A percentile compares a stretch with the other conserved stretches of the same genome.
Evolutionary conservation across 2,797 vertebrate species (phyloP).

Genomic region (Enteromius argenteus): DNA sequence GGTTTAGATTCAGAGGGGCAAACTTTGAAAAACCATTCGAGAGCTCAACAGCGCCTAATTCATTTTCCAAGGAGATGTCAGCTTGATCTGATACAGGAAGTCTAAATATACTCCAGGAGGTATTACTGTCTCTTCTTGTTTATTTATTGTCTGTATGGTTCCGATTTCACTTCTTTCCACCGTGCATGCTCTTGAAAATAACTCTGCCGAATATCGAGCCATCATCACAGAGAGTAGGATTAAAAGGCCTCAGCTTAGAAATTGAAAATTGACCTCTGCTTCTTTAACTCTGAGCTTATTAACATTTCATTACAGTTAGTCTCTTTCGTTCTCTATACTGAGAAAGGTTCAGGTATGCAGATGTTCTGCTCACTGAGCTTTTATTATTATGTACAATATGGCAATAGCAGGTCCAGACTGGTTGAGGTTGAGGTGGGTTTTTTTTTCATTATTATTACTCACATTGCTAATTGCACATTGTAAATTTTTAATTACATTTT

Average conservation of each 20-base stretch:
- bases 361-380: not conserved
- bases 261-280: slow-evolving; percentile 23
- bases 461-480: not conserved
- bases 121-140: slow-evolving; percentile 24
- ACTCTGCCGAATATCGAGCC: not conserved
- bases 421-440: not conserved
- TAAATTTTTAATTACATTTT: not conserved
- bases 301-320: slow-evolving; percentile 31
- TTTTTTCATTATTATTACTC: too few relatives aligned
- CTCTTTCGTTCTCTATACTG: not conserved
- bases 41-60: not conserved
- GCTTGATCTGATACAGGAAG: slow-evolving; percentile 37
- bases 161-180: not conserved
- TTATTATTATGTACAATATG: not conserved
- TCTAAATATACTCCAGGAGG: slow-evolving; percentile 34
- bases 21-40: slow-evolving; percentile 3
- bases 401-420: not conserved
- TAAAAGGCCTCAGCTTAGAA: not conserved
- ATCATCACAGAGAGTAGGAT: not conserved
- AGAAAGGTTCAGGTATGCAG: not conserved
- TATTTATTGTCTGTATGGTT: slow-evolving; percentile 28
- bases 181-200: not conserved
- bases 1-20: not conserved
- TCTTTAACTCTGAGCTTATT: slow-evolving; percentile 4
- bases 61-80: slow-evolving; percentile 16